Percentiles rank a stretch among this genome's conserved stretches.
These are phyloP conservation scores for Takifugu bimaculatus DNA, from an alignment of 2,113 vertebrate genomes.

Conservation along the genomic window DNA sequence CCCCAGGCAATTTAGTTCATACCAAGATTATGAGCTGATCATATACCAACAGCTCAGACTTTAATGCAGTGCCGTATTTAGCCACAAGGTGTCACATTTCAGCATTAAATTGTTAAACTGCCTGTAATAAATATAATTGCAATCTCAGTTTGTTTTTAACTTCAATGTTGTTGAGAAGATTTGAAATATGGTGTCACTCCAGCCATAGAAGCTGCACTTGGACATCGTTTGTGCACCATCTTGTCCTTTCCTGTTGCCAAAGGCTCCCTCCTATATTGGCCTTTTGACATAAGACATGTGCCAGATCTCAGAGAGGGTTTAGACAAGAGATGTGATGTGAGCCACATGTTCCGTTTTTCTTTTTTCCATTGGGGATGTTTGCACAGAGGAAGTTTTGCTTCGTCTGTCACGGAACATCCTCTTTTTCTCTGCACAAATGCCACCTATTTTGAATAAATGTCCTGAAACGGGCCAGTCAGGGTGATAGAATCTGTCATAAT, in stretches of 20 bases:
- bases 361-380: constrained; percentile 2
- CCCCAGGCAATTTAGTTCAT: no score
- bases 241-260: constrained; percentile 18
- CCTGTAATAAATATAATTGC: background rate
- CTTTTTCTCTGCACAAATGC: background rate
- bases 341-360: constrained; percentile 12
- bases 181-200: background rate
- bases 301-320: constrained; percentile 13
- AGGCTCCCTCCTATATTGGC: constrained; percentile 7
- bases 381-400: constrained; percentile 30
- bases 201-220: constrained; percentile 1
- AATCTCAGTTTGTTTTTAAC: background rate
- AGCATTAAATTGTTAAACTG: background rate
- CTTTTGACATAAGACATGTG: constrained; percentile 23
- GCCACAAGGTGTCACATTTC: constrained; percentile 60
- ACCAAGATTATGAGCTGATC: background rate
- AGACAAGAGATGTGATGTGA: constrained; percentile 32
- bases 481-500: no score
- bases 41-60: background rate
- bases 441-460: background rate
- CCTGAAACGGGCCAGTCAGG: background rate
- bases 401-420: constrained; percentile 24
- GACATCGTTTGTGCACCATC: constrained; percentile 1
- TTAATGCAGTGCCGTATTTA: constrained; percentile 29
- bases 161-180: background rate